A percentile compares a stretch with the other conserved stretches of the same genome.
These are phyloP conservation scores for Margaritifera margaritifera DNA, from an alignment of 2,888 invertebrate species.

Conservation along the genomic window DNA sequence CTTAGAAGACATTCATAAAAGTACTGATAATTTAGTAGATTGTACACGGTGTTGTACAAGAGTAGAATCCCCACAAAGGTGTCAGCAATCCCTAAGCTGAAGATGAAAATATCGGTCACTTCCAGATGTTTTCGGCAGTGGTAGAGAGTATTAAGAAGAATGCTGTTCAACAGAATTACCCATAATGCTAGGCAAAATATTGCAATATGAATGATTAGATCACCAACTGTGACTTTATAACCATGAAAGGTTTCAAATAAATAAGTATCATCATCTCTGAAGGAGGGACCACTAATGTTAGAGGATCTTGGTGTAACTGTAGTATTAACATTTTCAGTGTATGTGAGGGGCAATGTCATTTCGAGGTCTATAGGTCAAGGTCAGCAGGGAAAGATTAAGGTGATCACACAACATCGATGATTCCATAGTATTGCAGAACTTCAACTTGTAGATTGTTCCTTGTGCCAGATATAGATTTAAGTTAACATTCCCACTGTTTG, in stretches of 20 bases:
- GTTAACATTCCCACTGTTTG: too few species aligned
- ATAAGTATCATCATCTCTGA: slow-evolving; percentile 9
- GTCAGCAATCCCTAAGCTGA: slow-evolving; percentile 49
- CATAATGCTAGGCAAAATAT: slow-evolving; percentile 33
- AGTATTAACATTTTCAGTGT: too few species aligned
- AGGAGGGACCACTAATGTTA: too few species aligned
- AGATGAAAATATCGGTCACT: slow-evolving; percentile 41
- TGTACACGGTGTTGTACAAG: slow-evolving; percentile 49
- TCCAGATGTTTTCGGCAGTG: slow-evolving; percentile 27
- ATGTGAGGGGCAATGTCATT: too few species aligned
- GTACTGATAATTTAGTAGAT: slow-evolving; percentile 52
- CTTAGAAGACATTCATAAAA: slow-evolving; percentile 42
- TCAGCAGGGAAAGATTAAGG: too few species aligned
- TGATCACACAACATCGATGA: too few species aligned
- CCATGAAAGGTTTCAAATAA: slow-evolving; percentile 36
- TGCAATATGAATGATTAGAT: slow-evolving; percentile 27
- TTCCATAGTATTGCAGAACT: too few species aligned
- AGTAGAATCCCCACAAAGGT: slow-evolving; percentile 46
- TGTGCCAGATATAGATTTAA: too few species aligned
- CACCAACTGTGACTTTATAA: slow-evolving; percentile 36
- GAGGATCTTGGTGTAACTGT: too few species aligned
- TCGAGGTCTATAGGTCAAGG: too few species aligned
- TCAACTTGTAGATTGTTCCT: too few species aligned
- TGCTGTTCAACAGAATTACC: slow-evolving; percentile 39
- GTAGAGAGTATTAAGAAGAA: slow-evolving; percentile 39